These are phyloP conservation scores for Crotalus helleri DNA, from an alignment of 2,113 vertebrate species.

Conservation along the genomic window DNA sequence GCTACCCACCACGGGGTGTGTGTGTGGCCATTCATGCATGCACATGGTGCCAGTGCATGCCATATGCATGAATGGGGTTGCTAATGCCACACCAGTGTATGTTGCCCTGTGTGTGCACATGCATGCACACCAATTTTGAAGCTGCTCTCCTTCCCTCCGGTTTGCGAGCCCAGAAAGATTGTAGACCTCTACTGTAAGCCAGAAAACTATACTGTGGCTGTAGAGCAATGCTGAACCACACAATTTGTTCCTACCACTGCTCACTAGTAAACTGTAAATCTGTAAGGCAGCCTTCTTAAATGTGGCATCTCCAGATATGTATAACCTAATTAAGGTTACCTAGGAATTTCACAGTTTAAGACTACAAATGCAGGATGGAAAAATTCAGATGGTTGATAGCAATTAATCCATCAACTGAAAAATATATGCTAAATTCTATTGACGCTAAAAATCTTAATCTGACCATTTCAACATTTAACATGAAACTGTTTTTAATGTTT, in stretches of 20 bases:
- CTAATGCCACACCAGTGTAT: too few species aligned
- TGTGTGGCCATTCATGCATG: too few species aligned
- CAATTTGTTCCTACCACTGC: background rate
- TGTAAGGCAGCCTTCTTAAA: background rate
- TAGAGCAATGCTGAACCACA: background rate
- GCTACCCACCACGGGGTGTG: too few species aligned
- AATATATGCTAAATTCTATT: background rate
- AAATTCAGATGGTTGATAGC: background rate
- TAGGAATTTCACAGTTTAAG: background rate
- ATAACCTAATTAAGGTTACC: background rate
- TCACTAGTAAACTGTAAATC: background rate
- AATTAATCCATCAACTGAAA: background rate
- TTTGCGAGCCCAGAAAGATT: too few species aligned
- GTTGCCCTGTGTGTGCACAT: too few species aligned
- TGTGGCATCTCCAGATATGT: background rate
- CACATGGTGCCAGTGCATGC: too few species aligned
- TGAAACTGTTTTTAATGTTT: background rate
- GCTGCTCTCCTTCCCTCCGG: too few species aligned
- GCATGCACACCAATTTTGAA: too few species aligned
- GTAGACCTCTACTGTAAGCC: too few species aligned
- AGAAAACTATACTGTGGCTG: background rate
- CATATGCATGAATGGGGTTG: too few species aligned
- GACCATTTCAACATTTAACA: background rate
- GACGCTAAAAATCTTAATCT: background rate
- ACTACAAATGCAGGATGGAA: background rate